Conservation (phyloP, 2,797 vertebrate genomes). For the Onychomys leucogaster region DNA sequence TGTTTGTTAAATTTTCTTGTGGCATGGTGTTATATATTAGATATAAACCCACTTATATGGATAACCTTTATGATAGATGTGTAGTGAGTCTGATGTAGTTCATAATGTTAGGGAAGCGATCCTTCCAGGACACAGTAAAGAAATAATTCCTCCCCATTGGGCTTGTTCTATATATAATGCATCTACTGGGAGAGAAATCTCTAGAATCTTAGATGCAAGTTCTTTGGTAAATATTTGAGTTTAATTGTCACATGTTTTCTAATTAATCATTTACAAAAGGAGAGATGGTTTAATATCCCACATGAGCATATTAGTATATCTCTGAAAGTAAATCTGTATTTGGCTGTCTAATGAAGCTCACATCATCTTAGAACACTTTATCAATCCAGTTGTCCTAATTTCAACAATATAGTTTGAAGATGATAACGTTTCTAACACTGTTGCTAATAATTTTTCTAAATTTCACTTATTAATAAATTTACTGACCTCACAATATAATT, state of each 20-base stretch:
- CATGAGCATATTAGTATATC: background rate
- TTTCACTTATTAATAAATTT: constrained; percentile 14
- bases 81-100: background rate
- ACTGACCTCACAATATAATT: background rate
- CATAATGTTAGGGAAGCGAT: background rate
- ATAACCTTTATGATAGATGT: background rate
- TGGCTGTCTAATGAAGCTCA: background rate
- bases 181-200: background rate
- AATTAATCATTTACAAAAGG: background rate
- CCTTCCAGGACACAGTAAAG: background rate
- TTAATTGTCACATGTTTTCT: background rate
- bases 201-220: background rate
- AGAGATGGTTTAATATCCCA: background rate
- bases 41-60: background rate
- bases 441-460: background rate
- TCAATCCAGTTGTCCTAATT: background rate
- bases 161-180: background rate
- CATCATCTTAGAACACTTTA: background rate
- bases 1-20: background rate
- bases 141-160: background rate
- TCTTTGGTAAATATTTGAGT: background rate
- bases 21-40: background rate
- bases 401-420: background rate
- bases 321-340: background rate
- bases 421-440: constrained; percentile 21